phyloP scores from a whole-genome alignment of 2,888 invertebrate species.

The Phaedon cochleariae region DNA sequence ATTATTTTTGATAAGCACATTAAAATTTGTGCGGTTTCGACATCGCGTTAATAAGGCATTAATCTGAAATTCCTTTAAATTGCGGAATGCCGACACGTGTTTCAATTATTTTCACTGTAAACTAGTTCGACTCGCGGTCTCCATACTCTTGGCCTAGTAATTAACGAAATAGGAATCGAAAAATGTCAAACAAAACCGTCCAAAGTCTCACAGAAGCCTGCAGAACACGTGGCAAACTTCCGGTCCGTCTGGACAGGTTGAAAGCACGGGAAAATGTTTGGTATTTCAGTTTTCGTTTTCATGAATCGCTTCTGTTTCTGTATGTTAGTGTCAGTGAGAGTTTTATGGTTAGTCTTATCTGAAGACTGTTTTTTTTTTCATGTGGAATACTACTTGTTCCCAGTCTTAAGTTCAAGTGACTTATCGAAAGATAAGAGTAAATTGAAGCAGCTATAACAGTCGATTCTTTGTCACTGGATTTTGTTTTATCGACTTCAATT shows the following conservation, averaged over 20 bases:
- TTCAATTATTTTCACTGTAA: not conserved
- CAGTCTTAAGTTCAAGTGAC: slow-evolving; percentile 11
- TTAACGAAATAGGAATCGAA: slow-evolving; percentile 15
- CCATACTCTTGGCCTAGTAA: not conserved
- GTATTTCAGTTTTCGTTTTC: slow-evolving; percentile 13
- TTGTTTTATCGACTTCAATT: not conserved
- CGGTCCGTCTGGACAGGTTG: slow-evolving; percentile 21
- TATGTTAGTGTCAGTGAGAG: slow-evolving; percentile 4
- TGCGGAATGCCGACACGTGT: no score
- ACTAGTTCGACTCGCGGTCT: not conserved
- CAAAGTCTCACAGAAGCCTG: slow-evolving; percentile 13
- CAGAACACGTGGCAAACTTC: slow-evolving; percentile 20
- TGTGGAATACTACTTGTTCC: slow-evolving; percentile 7
- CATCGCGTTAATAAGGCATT: no score
- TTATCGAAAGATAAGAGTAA: slow-evolving; percentile 5
- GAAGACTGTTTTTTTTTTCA: not conserved
- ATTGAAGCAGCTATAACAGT: slow-evolving; percentile 5
- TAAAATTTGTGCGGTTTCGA: no score
- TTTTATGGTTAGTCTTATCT: slow-evolving; percentile 16
- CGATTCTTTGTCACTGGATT: slow-evolving; percentile 5
- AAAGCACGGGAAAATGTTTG: slow-evolving; percentile 6
- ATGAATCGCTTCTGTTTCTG: not conserved
- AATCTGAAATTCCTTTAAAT: no score
- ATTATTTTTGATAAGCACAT: no score
- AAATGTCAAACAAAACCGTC: slow-evolving; percentile 17